phyloP scores from a whole-genome alignment of 2,797 vertebrate genomes.

The Sphaeramia orbicularis region DNA sequence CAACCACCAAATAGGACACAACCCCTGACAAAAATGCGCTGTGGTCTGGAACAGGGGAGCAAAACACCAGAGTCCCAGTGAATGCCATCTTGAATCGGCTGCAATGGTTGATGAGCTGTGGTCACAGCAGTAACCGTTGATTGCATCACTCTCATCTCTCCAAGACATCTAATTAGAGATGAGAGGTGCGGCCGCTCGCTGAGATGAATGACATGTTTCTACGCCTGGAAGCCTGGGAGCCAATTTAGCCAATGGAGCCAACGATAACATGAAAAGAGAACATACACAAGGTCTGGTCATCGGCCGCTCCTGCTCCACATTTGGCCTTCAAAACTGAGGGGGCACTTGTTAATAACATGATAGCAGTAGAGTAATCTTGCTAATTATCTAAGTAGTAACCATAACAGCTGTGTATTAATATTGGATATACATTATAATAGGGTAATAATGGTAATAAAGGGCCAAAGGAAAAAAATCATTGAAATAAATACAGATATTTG shows the following conservation, averaged over 20 bases:
- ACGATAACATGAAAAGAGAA: constrained; percentile 3
- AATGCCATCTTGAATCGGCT: constrained; percentile 33
- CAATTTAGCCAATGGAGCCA: constrained; percentile 14
- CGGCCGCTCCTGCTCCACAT: not conserved
- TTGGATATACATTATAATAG: no score
- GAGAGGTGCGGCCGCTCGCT: constrained; percentile 39
- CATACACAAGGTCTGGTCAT: not conserved
- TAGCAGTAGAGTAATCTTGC: no score
- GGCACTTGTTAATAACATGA: no score
- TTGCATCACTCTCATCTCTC: constrained; percentile 55
- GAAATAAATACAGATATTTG: no score
- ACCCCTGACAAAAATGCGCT: not conserved
- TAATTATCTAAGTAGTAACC: no score
- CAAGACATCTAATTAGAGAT: constrained; percentile 61
- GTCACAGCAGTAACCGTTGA: constrained; percentile 39
- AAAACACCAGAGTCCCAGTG: constrained; percentile 4
- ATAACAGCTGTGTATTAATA: no score
- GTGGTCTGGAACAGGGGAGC: not conserved
- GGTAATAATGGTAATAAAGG: no score
- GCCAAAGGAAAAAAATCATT: no score
- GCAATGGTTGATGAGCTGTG: constrained; percentile 30
- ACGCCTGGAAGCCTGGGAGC: constrained; percentile 23
- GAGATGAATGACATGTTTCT: constrained; percentile 59
- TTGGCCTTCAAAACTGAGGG: no score
- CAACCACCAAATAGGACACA: not conserved